Base-by-base conservation (phyloP, 2,113 vertebrate genomes). In the Nasalis larvatus region DNA sequence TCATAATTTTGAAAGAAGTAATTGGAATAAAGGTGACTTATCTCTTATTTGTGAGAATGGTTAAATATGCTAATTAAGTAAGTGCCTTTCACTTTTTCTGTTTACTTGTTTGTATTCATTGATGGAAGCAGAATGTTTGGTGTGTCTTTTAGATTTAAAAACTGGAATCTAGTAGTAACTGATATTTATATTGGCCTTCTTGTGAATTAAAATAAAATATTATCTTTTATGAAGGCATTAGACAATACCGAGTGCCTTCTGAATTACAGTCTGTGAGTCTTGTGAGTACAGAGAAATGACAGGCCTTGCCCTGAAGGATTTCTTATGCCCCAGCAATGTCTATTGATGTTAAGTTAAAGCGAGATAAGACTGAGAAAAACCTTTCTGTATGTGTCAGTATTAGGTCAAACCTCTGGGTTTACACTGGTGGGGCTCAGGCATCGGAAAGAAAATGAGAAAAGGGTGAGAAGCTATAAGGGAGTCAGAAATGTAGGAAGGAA, bases 1-100 rank as follows among this genome's bases (percentile, higher is more conserved):
- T 93, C 16, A 25, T 74, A 94, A 93, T 89, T 94, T 87, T 87
- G 42, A 49, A 85, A 95, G 60, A 83, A 93, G 52, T 71, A 56
- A 69, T 76, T 95, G 23, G 78, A n/a, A 74, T 18, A 56, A 81
- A 66, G 60, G 76, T 82, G 35, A 49, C 11, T 56, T 30, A 89
- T 80, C 13, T 60, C 69, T 86, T 81, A 42, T 74, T 81, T 40
- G n/a, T 40, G 21, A 18, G 12, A 85, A 47, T 85, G 37, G 37
- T 76, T 74, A 58, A 85, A 40, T 88, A 76, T 27, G 14, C 30
- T 58, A 40, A 9, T 86, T 83, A 68, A 90, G 52, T 83, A 68
- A 90, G 52, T 83, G 21, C 37, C 60, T 91, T 77, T 76, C 10
- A 32, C 35, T 69, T 71, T 54, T 42, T 47, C 5, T 77, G 8